Conservation (phyloP, 64 coral and sea anemone species). For the Astreopora myriophthalma region DNA sequence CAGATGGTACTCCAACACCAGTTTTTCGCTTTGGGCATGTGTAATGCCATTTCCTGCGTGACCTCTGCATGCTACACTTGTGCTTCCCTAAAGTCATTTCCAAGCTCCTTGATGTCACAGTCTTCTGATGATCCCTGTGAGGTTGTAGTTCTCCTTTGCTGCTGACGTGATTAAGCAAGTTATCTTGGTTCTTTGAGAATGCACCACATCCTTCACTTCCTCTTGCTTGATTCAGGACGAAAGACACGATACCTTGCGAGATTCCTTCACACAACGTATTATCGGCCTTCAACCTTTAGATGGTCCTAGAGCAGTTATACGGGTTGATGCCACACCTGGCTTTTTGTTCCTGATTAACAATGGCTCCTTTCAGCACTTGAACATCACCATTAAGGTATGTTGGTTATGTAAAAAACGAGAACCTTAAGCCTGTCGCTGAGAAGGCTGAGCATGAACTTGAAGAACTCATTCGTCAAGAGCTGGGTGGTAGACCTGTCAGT, state of each 20-base stretch:
- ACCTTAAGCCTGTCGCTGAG: too few species aligned
- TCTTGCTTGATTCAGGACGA: conserved; percentile 11
- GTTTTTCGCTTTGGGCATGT: conserved; percentile 40
- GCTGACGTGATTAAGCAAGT: conserved; percentile 5
- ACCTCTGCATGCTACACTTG: conserved; percentile 39
- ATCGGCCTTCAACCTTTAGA: conserved; percentile 41
- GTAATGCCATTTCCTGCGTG: not conserved
- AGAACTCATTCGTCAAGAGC: too few species aligned
- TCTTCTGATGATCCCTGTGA: conserved; percentile 23
- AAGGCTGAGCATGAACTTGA: too few species aligned
- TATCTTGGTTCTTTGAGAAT: conserved; percentile 37
- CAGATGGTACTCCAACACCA: conserved; percentile 12
- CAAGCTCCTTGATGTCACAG: conserved; percentile 3
- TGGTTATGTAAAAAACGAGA: too few species aligned
- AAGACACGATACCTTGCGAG: conserved; percentile 34
- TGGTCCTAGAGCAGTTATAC: conserved; percentile 28
- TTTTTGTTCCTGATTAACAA: too few species aligned
- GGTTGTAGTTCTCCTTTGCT: conserved; percentile 24
- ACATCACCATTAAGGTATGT: too few species aligned
- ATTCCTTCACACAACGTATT: conserved; percentile 36
- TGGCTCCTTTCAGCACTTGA: too few species aligned
- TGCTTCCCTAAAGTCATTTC: not conserved
- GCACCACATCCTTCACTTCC: conserved; percentile 7
- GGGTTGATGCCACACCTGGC: conserved; percentile 14
- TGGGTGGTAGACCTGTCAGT: not conserved